Evolutionary conservation across 2,797 vertebrate genomes (phyloP).

Genomic region (Novumbra hubbsi): DNA sequence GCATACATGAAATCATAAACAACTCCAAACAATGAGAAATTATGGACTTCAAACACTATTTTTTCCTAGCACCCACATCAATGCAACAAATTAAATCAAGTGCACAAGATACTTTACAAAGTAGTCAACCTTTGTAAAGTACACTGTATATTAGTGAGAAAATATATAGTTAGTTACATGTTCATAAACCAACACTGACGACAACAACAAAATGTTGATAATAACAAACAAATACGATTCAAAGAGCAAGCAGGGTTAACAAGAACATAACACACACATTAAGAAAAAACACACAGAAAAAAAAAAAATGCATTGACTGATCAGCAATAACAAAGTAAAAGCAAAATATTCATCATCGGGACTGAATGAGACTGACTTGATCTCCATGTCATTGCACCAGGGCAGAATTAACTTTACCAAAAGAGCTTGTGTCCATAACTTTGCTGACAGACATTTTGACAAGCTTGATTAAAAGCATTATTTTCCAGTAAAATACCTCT

Average conservation of each 20-base stretch:
- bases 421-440: conserved; percentile 38
- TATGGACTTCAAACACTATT: conserved; percentile 77
- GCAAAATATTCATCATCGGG: conserved; percentile 47
- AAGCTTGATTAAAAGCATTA: not conserved
- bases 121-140: conserved; percentile 80
- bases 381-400: conserved; percentile 62
- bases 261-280: conserved; percentile 24
- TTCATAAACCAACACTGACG: conserved; percentile 66
- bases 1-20: conserved; percentile 85
- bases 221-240: conserved; percentile 57
- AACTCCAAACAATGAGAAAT: conserved; percentile 70
- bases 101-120: conserved; percentile 84
- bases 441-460: not conserved
- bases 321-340: conserved; percentile 62
- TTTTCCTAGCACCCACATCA: conserved; percentile 81
- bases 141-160: conserved; percentile 72
- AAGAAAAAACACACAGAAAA: conserved; percentile 32
- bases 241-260: conserved; percentile 32
- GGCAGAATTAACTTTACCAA: conserved; percentile 77
- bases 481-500: conserved; percentile 9
- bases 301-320: conserved; percentile 56
- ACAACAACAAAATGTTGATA: conserved; percentile 61
- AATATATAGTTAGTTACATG: conserved; percentile 77
- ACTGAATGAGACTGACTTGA: conserved; percentile 45
- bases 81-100: conserved; percentile 78